phyloP scores from a whole-genome alignment of 2,888 invertebrate genomes.

The Hirtodrosophila cameraria region DNA sequence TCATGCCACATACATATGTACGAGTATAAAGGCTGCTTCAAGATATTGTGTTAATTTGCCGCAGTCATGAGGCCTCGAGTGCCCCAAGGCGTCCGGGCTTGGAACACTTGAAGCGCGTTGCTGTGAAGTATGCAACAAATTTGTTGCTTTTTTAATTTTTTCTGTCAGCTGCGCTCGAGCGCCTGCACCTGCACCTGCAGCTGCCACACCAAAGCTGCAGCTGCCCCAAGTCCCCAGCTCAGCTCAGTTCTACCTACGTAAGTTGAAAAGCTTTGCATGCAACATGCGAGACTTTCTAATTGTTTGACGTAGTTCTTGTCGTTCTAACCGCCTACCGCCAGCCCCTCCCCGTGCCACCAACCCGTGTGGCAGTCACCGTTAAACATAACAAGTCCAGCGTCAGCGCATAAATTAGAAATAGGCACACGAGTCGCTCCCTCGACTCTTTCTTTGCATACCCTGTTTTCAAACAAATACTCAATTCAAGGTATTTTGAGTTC shows the following conservation, averaged over 20 bases:
- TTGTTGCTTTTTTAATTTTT: conserved; percentile 76
- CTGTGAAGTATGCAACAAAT: conserved; percentile 73
- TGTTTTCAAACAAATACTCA: too few species aligned
- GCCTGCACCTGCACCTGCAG: conserved; percentile 37
- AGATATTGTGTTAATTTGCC: conserved; percentile 78
- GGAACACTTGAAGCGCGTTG: conserved; percentile 63
- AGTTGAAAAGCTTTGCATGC: conserved; percentile 60
- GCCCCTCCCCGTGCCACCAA: not conserved
- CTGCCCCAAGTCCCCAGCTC: too few species aligned
- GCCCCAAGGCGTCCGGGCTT: conserved; percentile 12
- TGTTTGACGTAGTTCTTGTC: conserved; percentile 49
- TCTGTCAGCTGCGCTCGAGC: conserved; percentile 76
- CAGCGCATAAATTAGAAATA: conserved; percentile 75
- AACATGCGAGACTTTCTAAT: conserved; percentile 71
- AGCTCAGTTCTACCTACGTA: conserved; percentile 3
- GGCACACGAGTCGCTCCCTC: conserved; percentile 38
- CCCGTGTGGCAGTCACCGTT: conserved; percentile 45
- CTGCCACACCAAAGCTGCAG: conserved; percentile 4
- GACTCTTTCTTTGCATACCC: conserved; percentile 24
- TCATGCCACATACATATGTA: conserved; percentile 4
- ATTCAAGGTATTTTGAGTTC: too few species aligned
- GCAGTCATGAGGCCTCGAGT: conserved; percentile 64
- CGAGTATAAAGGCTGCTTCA: conserved; percentile 35
- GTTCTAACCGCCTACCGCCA: conserved; percentile 11
- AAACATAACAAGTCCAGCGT: conserved; percentile 70